Evolutionary conservation across 2,888 invertebrate species (phyloP).

Genomic region (Leptinotarsa rubiginosa): DNA sequence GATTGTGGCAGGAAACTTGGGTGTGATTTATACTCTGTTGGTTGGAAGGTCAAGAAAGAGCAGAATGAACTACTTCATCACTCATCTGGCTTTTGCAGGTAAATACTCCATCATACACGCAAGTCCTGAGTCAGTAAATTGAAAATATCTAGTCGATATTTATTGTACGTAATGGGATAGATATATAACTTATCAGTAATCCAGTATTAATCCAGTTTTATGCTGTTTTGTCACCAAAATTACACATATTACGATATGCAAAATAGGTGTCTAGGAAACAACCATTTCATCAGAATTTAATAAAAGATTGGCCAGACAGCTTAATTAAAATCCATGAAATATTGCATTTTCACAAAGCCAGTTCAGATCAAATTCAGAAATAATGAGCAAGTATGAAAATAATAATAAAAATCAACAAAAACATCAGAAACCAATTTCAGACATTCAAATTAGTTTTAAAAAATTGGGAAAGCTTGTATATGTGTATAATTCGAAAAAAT

Average conservation of each 20-base stretch:
- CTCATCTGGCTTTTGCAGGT: conserved; percentile 94
- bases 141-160: neutral
- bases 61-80: conserved; percentile 95
- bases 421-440: too few relatives aligned
- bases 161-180: neutral
- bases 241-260: neutral
- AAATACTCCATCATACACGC: conserved; percentile 33
- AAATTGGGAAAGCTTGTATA: too few relatives aligned
- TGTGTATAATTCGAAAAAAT: too few relatives aligned
- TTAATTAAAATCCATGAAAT: too few relatives aligned
- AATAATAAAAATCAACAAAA: too few relatives aligned
- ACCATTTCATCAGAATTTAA: too few relatives aligned
- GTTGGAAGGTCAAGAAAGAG: conserved; percentile 88
- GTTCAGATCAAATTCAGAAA: too few relatives aligned
- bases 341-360: too few relatives aligned
- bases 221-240: neutral
- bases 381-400: too few relatives aligned
- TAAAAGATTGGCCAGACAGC: too few relatives aligned
- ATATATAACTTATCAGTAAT: neutral
- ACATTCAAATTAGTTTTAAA: too few relatives aligned
- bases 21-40: conserved; percentile 86
- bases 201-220: neutral
- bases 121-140: neutral
- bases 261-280: too few relatives aligned
- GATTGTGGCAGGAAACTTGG: conserved; percentile 88